Base-by-base conservation (phyloP, 1,140 invertebrate species). In the Phocides pigmalion region DNA sequence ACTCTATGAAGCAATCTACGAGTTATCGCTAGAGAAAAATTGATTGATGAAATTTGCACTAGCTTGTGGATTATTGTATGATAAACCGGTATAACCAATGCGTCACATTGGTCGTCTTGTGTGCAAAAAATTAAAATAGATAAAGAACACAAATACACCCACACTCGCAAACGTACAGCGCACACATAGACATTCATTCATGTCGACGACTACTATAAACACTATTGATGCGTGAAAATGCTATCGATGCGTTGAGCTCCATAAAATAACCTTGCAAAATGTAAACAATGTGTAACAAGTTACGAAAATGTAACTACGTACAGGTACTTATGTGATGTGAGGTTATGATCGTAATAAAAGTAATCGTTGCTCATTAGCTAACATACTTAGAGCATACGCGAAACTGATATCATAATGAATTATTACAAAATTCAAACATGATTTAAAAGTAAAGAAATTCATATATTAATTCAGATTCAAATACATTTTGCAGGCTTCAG, bases 191-290 rank as follows among this genome's bases (percentile, higher is more conserved):
- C n/a, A 14, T 25, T 22, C 5, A 12, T 47, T 47, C 22, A 25
- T 47, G 14, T 47, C 17, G 22, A 25, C 22, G 44, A 47, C 14
- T 14, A 12, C 25, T 28, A 28, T 8, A 47, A 8, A 6, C n/a
- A 22, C 46, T 49, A 49, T 20, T 14, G 11, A 49, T 50, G 22
- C 47, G 47, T 50, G 47, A 50, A 50, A 50, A 50, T 50, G 25
- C 0, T 8, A 25, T 32, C 22, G 20, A 50, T 32, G 47, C 47
- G 47, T 32, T 16, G 47, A 47, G 25, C 15, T 32, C 22, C 20
- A 9, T 32, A 35, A 11, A 6, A 41, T 32, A 25, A 32, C 47
- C 47, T 50, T 50, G 47, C 12, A 32, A 25, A 25, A 50, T 50
- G 14, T 32, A 50, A 49, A 50, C 47, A 50, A 50, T 50, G 47